phyloP scores from a whole-genome alignment of 2,888 invertebrate genomes.

The Girardia tigrina region DNA sequence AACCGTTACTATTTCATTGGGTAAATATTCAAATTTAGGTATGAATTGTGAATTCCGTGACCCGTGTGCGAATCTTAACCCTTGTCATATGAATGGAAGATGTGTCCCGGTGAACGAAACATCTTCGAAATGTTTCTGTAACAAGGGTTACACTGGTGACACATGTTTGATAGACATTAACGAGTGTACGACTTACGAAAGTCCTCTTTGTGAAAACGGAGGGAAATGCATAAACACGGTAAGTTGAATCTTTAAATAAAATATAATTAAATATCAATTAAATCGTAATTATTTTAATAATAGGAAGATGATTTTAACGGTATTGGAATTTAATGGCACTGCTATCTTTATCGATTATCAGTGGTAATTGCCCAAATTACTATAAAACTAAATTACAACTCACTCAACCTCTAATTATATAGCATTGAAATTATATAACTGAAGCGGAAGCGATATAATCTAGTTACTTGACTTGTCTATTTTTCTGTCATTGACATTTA shows the following conservation, averaged over 20 bases:
- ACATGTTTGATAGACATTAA: conserved; percentile 29
- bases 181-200: conserved; percentile 30
- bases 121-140: conserved; percentile 16
- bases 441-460: too few species aligned
- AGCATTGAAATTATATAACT: too few species aligned
- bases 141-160: conserved; percentile 32
- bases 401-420: too few species aligned
- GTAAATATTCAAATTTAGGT: background rate
- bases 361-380: too few species aligned
- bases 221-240: conserved; percentile 29
- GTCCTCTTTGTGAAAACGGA: conserved; percentile 23
- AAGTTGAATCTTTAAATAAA: background rate
- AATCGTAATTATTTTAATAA: too few species aligned
- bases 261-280: background rate
- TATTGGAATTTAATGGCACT: too few species aligned
- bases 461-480: too few species aligned
- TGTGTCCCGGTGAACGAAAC: background rate
- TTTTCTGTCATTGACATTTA: too few species aligned
- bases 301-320: too few species aligned
- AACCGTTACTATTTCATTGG: background rate
- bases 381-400: too few species aligned
- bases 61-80: conserved; percentile 23
- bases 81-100: background rate
- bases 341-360: too few species aligned
- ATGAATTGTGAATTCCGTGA: background rate